Percentiles rank a stretch among this genome's conserved stretches.
Conservation (phyloP, 2,888 invertebrate species). For the Dryobota labecula region DNA sequence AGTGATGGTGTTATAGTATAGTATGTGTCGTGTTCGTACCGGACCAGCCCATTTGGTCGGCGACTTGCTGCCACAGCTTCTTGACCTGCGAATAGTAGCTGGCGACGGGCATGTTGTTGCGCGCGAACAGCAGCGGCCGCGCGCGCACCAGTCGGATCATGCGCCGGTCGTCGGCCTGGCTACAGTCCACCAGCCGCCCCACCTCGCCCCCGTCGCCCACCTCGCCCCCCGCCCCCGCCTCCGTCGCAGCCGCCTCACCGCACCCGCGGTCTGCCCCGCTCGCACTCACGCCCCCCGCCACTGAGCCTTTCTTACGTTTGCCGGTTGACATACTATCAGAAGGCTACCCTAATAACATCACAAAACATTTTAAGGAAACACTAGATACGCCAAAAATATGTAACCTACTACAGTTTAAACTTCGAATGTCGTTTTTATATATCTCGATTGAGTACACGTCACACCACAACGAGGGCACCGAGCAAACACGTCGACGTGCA, state of each 20-base stretch:
- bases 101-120: conserved; percentile 87
- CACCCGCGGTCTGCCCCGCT: conserved; percentile 34
- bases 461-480: conserved; percentile 74
- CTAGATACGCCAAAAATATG: conserved; percentile 9
- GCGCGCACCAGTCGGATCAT: conserved; percentile 84
- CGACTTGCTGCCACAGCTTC: conserved; percentile 84
- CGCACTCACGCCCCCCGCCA: conserved; percentile 22
- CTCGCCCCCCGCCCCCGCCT: conserved; percentile 26
- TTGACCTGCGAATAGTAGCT: conserved; percentile 86
- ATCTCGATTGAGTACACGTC: conserved; percentile 70
- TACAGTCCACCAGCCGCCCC: conserved; percentile 83
- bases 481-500: conserved; percentile 83
- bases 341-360: conserved; percentile 1
- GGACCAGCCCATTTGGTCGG: conserved; percentile 84
- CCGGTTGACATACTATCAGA: conserved; percentile 40
- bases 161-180: conserved; percentile 85
- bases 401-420: background rate
- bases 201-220: conserved; percentile 65
- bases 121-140: conserved; percentile 84
- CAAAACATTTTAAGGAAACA: conserved; percentile 7
- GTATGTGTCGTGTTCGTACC: conserved; percentile 70
- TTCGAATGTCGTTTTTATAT: conserved; percentile 30
- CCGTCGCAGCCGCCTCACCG: conserved; percentile 28
- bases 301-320: conserved; percentile 48
- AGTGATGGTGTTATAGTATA: background rate